Evolutionary conservation across 2,797 vertebrate species (phyloP), one percentile per base, ranked within the genome.

Genomic region (Spheniscus humboldti): DNA sequence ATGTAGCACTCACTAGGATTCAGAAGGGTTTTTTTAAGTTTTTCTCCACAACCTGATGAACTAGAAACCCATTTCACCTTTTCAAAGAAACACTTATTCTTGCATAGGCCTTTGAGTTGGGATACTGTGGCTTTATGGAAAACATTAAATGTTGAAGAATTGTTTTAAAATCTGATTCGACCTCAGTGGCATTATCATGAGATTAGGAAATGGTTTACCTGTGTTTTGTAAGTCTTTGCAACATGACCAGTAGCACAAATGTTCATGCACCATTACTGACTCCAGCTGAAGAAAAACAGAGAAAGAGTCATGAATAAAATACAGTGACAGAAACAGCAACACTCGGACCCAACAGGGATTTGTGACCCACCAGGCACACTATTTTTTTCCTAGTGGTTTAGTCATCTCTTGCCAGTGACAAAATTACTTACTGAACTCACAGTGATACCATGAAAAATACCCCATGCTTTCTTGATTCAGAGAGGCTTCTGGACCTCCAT

Each of bases 1-100:
- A 33, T 8, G 14, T 37, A 66, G 14, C 22, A n/a, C 18, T 27
- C 9, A 37, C 6, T 31, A 30, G 19, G 2, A 3, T 41, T 63
- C 4, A 1, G n/a, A 74, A 67, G 17, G 2, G 4, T 0, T 47
- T 63, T 88, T 69, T 31, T 3, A 71, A 67, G 18, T 6, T 73
- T 86, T 91, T 77, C 9, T 13, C 12, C 15, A 37, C 10, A 33
- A 24, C 4, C 11, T 48, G 5, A 23, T 63, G 9, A 20, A 64
- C 31, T 60, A 56, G 30, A 89, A 89, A 47, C 4, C 2, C 37
- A 43, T 56, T 67, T 89, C 25, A 48, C 1, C 8, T 80, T 86
- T 91, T 56, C 27, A 53, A 78, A 87, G 2, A 80, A 79, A 43
- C 13, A 23, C 22, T 71, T 39, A 8, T 57, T 41, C 28, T 90